These are phyloP conservation scores for Acropora tenuis DNA, from an alignment of 64 coral and sea anemone species.

Conservation along the genomic window DNA sequence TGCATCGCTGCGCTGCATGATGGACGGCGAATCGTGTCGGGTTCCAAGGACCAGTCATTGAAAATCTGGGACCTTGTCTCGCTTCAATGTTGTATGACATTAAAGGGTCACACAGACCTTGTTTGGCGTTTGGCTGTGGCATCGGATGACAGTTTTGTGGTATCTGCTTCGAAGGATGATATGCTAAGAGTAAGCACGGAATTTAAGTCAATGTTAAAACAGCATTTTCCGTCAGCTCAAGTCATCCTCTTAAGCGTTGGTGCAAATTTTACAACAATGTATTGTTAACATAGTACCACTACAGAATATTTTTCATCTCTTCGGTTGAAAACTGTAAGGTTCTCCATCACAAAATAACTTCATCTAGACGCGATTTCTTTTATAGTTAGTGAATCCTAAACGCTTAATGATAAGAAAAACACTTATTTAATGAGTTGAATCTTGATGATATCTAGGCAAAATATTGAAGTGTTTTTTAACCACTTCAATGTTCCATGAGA, in stretches of 20 bases:
- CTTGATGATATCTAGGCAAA: too few species aligned
- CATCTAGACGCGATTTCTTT: too few species aligned
- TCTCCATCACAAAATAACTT: too few species aligned
- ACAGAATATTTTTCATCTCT: too few species aligned
- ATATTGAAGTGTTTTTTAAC: too few species aligned
- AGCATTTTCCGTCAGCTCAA: not conserved
- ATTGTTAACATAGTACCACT: too few species aligned
- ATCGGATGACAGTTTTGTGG: slow-evolving; percentile 71
- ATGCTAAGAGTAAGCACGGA: slow-evolving; percentile 57
- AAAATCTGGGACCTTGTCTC: slow-evolving; percentile 80
- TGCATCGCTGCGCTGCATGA: slow-evolving; percentile 71
- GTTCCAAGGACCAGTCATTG: slow-evolving; percentile 57
- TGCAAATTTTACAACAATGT: too few species aligned
- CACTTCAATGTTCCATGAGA: too few species aligned
- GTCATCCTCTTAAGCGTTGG: not conserved
- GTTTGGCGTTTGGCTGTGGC: slow-evolving; percentile 78
- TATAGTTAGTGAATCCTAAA: too few species aligned
- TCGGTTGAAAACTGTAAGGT: too few species aligned
- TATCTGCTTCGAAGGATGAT: slow-evolving; percentile 90
- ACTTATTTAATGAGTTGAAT: too few species aligned
- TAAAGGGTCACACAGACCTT: slow-evolving; percentile 81
- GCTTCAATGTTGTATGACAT: slow-evolving; percentile 69
- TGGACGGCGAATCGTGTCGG: slow-evolving; percentile 82
- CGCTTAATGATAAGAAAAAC: too few species aligned
- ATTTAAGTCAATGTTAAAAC: not conserved